Evolutionary conservation across 1,140 invertebrate species (phyloP).

Genomic region (Brachionus plicatilis): DNA sequence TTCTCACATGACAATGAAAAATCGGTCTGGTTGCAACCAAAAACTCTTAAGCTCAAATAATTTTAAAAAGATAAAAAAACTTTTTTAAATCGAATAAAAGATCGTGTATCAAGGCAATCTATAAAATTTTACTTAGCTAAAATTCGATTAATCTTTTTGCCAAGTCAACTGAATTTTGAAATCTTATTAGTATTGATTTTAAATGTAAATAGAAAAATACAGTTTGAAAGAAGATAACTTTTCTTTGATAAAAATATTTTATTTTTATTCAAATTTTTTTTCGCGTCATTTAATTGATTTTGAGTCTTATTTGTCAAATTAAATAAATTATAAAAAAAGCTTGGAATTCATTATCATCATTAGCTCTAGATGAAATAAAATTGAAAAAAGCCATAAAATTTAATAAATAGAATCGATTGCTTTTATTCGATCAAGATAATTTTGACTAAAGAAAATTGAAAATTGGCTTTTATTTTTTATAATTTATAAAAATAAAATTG

Average conservation of each 20-base stretch:
- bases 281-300: neutral
- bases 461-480: neutral
- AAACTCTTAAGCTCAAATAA: too few relatives aligned
- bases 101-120: neutral
- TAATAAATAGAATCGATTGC: neutral
- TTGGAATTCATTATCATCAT: neutral
- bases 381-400: neutral
- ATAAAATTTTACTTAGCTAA: neutral
- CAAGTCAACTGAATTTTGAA: neutral
- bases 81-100: neutral
- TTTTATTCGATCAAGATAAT: neutral
- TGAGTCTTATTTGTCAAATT: neutral
- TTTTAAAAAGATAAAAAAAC: too few relatives aligned
- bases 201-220: neutral
- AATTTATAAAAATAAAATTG: too few relatives aligned
- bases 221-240: neutral
- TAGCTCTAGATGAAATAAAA: neutral
- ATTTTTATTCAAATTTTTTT: neutral
- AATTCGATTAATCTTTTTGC: neutral
- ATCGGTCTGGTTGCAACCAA: neutral
- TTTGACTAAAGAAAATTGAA: neutral
- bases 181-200: neutral
- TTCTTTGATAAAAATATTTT: neutral
- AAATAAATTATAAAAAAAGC: neutral
- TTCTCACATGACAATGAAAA: neutral